These are phyloP conservation scores for Trichogramma dendrolimi DNA, from an alignment of 2,888 invertebrate species.

Conservation along the genomic window DNA sequence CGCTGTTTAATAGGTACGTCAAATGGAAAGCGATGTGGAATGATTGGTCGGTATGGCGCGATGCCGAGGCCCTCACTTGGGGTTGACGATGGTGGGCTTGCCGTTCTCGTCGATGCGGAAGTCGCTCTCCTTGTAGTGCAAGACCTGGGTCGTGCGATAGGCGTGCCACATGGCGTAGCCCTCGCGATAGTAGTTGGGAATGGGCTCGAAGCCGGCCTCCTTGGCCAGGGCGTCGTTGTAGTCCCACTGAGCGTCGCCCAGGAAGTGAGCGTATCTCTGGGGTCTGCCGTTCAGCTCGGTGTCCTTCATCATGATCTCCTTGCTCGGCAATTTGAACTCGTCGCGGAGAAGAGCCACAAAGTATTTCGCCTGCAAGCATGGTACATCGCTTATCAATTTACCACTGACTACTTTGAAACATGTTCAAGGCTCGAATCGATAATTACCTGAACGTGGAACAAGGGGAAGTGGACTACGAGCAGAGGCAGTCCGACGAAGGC, in stretches of 20 bases:
- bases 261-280: conserved; percentile 50
- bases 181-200: conserved; percentile 46
- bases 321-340: not conserved
- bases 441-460: conserved; percentile 57
- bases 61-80: not conserved
- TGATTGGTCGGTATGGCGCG: no score
- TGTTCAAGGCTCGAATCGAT: no score
- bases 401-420: no score
- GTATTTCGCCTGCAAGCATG: conserved; percentile 57
- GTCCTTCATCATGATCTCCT: conserved; percentile 1
- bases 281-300: conserved; percentile 51
- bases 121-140: not conserved
- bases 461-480: conserved; percentile 64
- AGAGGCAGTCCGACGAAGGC: conserved; percentile 47
- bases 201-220: conserved; percentile 41
- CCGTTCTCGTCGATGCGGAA: not conserved
- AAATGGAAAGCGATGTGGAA: no score
- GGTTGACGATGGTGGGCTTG: not conserved
- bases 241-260: conserved; percentile 51
- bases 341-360: conserved; percentile 39
- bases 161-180: conserved; percentile 35
- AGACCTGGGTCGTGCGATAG: not conserved
- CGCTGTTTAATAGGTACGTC: no score
- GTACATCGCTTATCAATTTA: no score
- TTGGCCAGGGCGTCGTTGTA: conserved; percentile 52